Percentiles rank a stretch among this genome's conserved stretches.
Conservation (phyloP, 2,113 vertebrate species). For the human (Homo sapiens) region DNA sequence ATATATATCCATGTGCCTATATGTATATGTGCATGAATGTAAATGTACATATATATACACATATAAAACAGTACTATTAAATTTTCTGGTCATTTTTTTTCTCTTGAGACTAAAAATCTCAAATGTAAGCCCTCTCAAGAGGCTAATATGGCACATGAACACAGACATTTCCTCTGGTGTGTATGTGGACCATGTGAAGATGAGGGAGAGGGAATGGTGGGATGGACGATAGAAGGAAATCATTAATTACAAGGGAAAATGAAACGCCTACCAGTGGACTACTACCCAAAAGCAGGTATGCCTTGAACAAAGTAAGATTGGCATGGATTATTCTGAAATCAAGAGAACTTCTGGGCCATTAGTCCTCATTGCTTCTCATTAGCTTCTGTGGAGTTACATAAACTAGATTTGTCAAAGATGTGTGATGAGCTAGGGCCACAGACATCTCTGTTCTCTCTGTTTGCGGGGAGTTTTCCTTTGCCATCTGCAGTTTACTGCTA, state of each 20-base stretch:
- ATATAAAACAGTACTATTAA: not conserved
- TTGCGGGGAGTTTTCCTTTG: not conserved
- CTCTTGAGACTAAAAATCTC: not conserved
- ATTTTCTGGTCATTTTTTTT: not conserved
- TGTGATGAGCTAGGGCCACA: not conserved
- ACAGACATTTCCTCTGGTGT: not conserved
- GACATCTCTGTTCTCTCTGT: not conserved
- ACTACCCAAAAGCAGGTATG: not conserved
- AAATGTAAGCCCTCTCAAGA: not conserved
- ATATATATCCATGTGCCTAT: not conserved
- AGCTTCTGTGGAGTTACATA: conserved; percentile 22
- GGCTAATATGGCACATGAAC: not conserved
- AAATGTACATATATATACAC: not conserved
- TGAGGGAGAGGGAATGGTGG: not conserved
- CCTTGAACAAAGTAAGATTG: conserved; percentile 21
- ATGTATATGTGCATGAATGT: not conserved
- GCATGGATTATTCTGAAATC: conserved; percentile 48
- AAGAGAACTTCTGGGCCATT: conserved; percentile 39
- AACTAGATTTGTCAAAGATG: conserved; percentile 47
- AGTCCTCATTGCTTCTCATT: not conserved
- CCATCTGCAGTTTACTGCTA: not conserved
- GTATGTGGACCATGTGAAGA: not conserved
- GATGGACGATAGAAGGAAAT: not conserved
- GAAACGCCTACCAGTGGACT: not conserved
- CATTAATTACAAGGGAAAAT: conserved; percentile 13